phyloP scores from a whole-genome alignment of 2,888 invertebrate genomes.

The Arctia plantaginis region DNA sequence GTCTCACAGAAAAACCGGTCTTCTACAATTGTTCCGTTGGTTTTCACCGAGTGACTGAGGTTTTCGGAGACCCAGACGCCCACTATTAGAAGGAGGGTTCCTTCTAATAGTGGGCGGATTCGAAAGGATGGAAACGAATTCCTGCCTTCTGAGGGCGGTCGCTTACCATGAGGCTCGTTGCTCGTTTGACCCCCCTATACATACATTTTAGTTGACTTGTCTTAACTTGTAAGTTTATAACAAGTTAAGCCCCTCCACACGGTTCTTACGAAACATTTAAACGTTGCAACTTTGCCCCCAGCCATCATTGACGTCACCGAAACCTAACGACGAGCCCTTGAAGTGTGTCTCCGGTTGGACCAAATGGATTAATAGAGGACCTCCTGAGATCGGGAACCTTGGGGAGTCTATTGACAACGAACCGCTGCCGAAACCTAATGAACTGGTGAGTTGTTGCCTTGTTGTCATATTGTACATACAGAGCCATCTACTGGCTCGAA shows the following conservation, averaged over 20 bases:
- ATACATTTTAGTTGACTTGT: no score
- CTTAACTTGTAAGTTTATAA: neutral
- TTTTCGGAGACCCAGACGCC: no score
- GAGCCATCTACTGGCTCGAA: neutral
- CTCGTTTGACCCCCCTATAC: no score
- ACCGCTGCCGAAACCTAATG: conserved; percentile 83
- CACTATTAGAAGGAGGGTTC: no score
- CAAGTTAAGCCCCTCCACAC: neutral
- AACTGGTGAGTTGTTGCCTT: conserved; percentile 77
- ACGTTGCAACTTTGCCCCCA: neutral
- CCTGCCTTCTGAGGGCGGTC: no score
- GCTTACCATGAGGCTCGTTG: no score
- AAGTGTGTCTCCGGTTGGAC: conserved; percentile 92
- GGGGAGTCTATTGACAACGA: conserved; percentile 80
- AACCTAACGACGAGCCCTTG: conserved; percentile 70
- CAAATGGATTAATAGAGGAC: conserved; percentile 90
- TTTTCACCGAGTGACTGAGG: no score
- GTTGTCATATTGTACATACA: neutral
- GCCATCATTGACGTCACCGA: conserved; percentile 55
- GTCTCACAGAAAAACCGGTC: no score
- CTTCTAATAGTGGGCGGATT: no score
- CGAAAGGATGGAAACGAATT: no score
- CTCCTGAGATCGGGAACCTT: conserved; percentile 62
- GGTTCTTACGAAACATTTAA: neutral
- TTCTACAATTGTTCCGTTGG: no score